Evolutionary conservation across 2,888 invertebrate genomes (phyloP).

Genomic region (Drosophila seclusa): DNA sequence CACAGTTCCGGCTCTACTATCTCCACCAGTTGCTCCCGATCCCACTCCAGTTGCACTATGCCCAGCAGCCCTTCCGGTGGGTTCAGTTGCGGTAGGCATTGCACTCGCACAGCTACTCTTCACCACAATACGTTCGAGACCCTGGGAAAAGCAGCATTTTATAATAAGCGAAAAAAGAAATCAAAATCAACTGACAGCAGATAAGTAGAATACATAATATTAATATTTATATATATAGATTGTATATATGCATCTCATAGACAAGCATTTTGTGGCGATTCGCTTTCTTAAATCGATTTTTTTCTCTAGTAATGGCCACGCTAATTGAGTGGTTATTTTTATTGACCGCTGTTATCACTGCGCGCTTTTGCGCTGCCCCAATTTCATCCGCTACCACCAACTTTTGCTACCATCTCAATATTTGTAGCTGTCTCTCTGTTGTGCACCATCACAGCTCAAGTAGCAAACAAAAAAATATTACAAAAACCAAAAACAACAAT

Average conservation of each 20-base stretch:
- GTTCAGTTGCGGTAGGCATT: conserved; percentile 25
- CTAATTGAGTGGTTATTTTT: conserved; percentile 79
- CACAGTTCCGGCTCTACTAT: conserved; percentile 67
- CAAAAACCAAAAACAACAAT: neutral
- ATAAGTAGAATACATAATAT: conserved; percentile 11
- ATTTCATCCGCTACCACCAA: neutral
- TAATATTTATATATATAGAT: neutral
- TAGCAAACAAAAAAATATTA: conserved; percentile 16
- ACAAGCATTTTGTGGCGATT: conserved; percentile 44
- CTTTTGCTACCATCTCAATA: conserved; percentile 38
- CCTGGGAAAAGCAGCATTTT: conserved; percentile 82
- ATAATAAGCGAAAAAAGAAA: conserved; percentile 22
- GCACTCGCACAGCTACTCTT: conserved; percentile 67
- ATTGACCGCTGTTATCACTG: conserved; percentile 66
- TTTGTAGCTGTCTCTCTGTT: conserved; percentile 15
- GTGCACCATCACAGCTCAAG: conserved; percentile 59
- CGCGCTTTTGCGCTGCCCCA: conserved; percentile 33
- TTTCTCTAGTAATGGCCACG: conserved; percentile 68
- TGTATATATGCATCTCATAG: conserved; percentile 2
- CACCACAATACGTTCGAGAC: conserved; percentile 89
- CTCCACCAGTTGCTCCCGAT: conserved; percentile 10
- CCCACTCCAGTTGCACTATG: conserved; percentile 10
- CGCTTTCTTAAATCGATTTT: conserved; percentile 77
- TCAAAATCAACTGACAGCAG: conserved; percentile 26
- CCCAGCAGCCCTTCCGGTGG: conserved; percentile 38